Base-by-base conservation (phyloP, 2,797 vertebrate genomes). In the Periparus ater region DNA sequence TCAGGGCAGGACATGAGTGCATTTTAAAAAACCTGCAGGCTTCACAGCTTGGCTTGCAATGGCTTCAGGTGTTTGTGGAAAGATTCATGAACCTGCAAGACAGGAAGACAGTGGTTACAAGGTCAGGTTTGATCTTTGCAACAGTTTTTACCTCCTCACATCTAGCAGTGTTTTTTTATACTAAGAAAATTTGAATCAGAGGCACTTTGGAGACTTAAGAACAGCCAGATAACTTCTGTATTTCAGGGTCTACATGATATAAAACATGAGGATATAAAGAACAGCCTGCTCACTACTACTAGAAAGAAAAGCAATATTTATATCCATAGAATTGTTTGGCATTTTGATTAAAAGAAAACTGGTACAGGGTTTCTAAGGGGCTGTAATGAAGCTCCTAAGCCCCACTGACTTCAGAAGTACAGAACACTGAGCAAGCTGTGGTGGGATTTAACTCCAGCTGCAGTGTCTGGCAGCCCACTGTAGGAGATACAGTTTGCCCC, bases 41-140 rank as follows among this genome's bases (percentile, higher is more conserved):
- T 90, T 99, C 98, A 99, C 97, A 99, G 98, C 96, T 99, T 99
- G 96, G 99, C 97, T 90, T 98, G 98, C 95, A 99, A 96, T 1
- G 98, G 98, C 95, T 99, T 99, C 97, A 99, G 98, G 96, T 99
- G 98, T 95, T 99, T 99, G 96, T 99, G 91, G 96, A 98, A 99
- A 55, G 99, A 99, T 51, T 99, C 98, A 3, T 99, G 99, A 72
- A 99, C 99, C 99, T 99, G 95, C 20, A 70, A 58, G 79, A 84
- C 48, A 40, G 78, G 23, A 94, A 73, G 70, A 60, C 12, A 81
- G 16, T 9, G 18, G 78, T 71, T 38, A 95, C 48, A 82, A 30
- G 27, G 50, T 71, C n/a, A 91, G 71, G 38, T 45, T 40, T 61
- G 18, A 71, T 42, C 22, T 89, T 72, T 34, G 38, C 23, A 76